These are phyloP conservation scores for Zaprionus davidi DNA, from an alignment of 1,140 invertebrate genomes.

Conservation along the genomic window DNA sequence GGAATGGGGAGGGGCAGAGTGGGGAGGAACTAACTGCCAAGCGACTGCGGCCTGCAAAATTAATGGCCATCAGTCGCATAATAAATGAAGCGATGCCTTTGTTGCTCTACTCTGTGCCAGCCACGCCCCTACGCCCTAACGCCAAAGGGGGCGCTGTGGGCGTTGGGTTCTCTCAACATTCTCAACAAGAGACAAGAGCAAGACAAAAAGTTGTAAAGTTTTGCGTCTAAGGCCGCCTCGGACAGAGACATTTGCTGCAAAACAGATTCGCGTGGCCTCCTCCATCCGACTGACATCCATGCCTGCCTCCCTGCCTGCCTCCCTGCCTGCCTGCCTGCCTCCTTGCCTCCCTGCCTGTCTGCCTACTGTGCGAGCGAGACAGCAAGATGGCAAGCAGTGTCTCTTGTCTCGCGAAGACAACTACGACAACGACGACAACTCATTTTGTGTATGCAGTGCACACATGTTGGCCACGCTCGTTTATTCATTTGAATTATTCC, in stretches of 20 bases:
- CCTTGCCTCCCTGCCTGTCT: background rate
- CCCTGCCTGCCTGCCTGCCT: background rate
- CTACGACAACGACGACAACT: conserved; percentile 62
- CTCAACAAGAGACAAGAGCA: conserved; percentile 2
- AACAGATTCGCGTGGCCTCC: conserved; percentile 36
- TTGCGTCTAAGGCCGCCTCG: conserved; percentile 34
- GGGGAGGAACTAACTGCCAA: conserved; percentile 27
- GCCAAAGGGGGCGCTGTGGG: no score
- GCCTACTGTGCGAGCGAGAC: background rate
- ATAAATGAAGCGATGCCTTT: conserved; percentile 71
- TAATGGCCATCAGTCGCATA: conserved; percentile 80
- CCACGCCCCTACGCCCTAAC: background rate
- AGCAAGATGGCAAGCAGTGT: background rate
- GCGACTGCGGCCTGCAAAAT: conserved; percentile 65
- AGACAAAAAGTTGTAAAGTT: conserved; percentile 53
- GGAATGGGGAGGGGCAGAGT: background rate
- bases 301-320: background rate
- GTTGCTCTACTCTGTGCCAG: conserved; percentile 7
- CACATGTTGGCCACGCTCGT: conserved; percentile 77
- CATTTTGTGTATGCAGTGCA: conserved; percentile 78
- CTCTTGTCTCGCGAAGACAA: conserved; percentile 19
- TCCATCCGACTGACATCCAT: background rate
- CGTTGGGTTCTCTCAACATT: background rate
- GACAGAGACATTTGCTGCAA: conserved; percentile 11
- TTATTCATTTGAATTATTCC: conserved; percentile 84